A percentile compares a stretch with the other conserved stretches of the same genome.
These are phyloP conservation scores for Styela clava DNA, from an alignment of 23 tunicate genomes.

Conservation along the genomic window DNA sequence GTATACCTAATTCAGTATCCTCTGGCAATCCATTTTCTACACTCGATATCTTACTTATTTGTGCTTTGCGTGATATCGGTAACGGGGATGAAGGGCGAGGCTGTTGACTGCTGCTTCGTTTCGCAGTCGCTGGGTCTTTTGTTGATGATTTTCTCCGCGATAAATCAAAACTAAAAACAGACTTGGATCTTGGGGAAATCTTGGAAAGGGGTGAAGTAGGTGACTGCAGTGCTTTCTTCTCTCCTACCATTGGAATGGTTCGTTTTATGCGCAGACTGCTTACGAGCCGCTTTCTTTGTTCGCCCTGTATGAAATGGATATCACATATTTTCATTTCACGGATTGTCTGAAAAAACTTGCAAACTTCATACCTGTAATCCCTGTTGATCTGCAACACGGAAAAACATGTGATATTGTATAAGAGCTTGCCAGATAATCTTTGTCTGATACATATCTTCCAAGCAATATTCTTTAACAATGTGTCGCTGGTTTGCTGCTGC, in stretches of 20 bases:
- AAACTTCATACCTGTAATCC: conserved; percentile 31
- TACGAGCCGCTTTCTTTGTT: conserved; percentile 10
- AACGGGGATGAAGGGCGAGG: not conserved
- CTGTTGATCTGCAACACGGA: conserved; percentile 39
- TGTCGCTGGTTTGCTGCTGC: conserved; percentile 1
- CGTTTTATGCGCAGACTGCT: conserved; percentile 21
- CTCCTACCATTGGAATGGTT: conserved; percentile 15
- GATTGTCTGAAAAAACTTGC: too few species aligned
- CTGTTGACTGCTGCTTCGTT: not conserved
- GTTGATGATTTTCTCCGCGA: not conserved
- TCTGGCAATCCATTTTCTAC: too few species aligned
- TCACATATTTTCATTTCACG: too few species aligned
- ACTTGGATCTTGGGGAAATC: not conserved
- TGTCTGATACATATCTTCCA: conserved; percentile 42
- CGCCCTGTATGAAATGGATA: too few species aligned
- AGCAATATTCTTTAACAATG: conserved; percentile 17
- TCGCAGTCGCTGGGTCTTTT: not conserved
- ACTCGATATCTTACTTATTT: too few species aligned
- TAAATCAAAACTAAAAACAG: not conserved
- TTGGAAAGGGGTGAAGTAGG: not conserved
- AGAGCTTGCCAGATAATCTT: conserved; percentile 66
- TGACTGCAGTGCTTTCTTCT: conserved; percentile 1
- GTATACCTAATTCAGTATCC: too few species aligned
- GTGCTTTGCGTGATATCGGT: not conserved
- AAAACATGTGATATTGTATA: conserved; percentile 62